A percentile compares a stretch with the other conserved stretches of the same genome.
Evolutionary conservation across 2,888 invertebrate genomes (phyloP).

Genomic region (Candidula unifasciata): DNA sequence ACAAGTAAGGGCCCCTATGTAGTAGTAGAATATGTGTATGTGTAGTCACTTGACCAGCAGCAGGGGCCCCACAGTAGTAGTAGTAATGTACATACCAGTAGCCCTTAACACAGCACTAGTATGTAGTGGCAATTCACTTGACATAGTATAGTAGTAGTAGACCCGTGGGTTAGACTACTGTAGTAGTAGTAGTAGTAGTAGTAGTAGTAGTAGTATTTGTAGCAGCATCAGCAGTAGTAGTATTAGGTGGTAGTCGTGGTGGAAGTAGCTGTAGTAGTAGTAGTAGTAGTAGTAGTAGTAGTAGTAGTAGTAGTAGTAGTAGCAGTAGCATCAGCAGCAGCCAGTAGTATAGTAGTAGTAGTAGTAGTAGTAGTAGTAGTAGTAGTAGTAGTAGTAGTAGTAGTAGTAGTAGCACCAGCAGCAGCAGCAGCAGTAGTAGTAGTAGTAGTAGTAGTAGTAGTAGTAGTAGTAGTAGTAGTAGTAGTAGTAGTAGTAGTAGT

Average conservation of each 20-base stretch:
- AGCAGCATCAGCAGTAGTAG: background rate
- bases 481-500: background rate
- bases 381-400: constrained; percentile 7
- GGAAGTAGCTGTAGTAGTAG: background rate
- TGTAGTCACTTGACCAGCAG: too few relatives aligned
- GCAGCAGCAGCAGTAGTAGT: background rate
- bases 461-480: constrained; percentile 21
- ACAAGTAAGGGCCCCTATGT: too few relatives aligned
- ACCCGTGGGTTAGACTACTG: background rate
- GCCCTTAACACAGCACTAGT: too few relatives aligned
- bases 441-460: constrained; percentile 21
- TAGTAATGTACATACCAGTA: too few relatives aligned
- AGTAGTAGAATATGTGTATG: too few relatives aligned
- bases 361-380: constrained; percentile 6
- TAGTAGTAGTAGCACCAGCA: background rate
- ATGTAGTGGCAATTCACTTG: too few relatives aligned
- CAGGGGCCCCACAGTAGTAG: too few relatives aligned
- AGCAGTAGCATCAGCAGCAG: constrained; percentile 7
- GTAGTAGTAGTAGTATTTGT: background rate
- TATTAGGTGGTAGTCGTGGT: background rate
- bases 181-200: background rate
- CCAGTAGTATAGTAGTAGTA: background rate
- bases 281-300: background rate
- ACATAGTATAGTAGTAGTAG: constrained; percentile 1
- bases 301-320: background rate